Percentiles rank a stretch among this genome's conserved stretches.
These are phyloP conservation scores for Hypercompe scribonia DNA, from an alignment of 2,888 invertebrate genomes.

Conservation along the genomic window DNA sequence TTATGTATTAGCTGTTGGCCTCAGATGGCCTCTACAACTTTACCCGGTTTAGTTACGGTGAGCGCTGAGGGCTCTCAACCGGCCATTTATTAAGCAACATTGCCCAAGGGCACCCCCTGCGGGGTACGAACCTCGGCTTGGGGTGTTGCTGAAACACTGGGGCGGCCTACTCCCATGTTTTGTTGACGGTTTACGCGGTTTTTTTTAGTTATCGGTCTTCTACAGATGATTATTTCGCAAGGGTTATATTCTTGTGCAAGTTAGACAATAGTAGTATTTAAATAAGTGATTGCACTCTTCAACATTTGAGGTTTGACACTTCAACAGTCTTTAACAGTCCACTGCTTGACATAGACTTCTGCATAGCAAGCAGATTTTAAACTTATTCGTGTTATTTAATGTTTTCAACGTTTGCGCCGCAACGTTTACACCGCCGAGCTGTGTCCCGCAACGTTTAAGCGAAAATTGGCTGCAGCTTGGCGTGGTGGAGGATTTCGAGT, in stretches of 20 bases:
- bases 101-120: too few relatives aligned
- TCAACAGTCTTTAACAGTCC: neutral
- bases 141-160: too few relatives aligned
- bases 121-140: too few relatives aligned
- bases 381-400: conserved; percentile 19
- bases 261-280: neutral
- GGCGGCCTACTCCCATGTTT: too few relatives aligned
- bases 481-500: conserved; percentile 83
- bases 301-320: neutral
- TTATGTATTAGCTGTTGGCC: too few relatives aligned
- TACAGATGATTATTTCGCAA: neutral
- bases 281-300: neutral
- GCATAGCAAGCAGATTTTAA: too few relatives aligned
- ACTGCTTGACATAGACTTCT: too few relatives aligned
- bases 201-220: neutral
- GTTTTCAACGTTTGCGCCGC: conserved; percentile 28
- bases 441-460: conserved; percentile 69
- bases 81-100: too few relatives aligned
- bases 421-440: conserved; percentile 59
- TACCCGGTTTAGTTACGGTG: too few relatives aligned
- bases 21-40: too few relatives aligned
- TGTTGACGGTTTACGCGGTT: too few relatives aligned
- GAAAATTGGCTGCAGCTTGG: conserved; percentile 85
- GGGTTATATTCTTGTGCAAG: neutral
- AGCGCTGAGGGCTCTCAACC: too few relatives aligned